Base-by-base conservation (phyloP, 2,888 invertebrate species). In the Plusia festucae region DNA sequence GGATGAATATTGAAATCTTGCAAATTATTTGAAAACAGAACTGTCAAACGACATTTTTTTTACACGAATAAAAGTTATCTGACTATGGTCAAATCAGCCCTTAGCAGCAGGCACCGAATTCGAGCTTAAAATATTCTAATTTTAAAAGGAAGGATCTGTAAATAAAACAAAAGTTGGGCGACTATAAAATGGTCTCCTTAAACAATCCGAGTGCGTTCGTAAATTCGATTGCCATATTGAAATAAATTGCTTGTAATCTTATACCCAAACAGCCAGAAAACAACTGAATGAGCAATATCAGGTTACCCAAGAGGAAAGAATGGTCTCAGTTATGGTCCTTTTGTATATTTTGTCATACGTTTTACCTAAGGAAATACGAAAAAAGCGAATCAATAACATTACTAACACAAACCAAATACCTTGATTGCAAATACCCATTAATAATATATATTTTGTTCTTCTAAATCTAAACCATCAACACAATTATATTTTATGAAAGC, bases 181-280 rank as follows among this genome's bases (percentile, higher is more conserved):
- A 82, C 84, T 85, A 89, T 87, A 89, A 90, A 90, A 89, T 87
- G 87, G 78, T 82, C 85, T 84, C 74, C 85, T 88, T 88, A 85
- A 88, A 89, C 86, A 87, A 89, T 83, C 78, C 77, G 82, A 86
- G 83, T 85, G 85, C 87, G 88, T 92, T 88, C 90, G 88, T 92
- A 91, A 92, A 93, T 93, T 91, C 89, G 88, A 91, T 92, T 92
- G 94, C 90, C 90, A 90, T 92, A 93, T 90, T 92, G 90, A 91
- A 94, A 94, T 93, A 93, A 93, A 94, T 93, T 91, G 93, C 93
- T 91, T 93, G 94, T 94, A 94, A 94, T 94, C 92, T 91, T 93
- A 95, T 93, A 94, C 91, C 93, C 92, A 94, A 94, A 94, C 94
- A 94, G 86, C 85, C 90, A 91, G 93, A 93, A 93, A 94, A 93